Evolutionary conservation across 2,888 invertebrate genomes (phyloP).

Genomic region (Caenorhabditis sp.): DNA sequence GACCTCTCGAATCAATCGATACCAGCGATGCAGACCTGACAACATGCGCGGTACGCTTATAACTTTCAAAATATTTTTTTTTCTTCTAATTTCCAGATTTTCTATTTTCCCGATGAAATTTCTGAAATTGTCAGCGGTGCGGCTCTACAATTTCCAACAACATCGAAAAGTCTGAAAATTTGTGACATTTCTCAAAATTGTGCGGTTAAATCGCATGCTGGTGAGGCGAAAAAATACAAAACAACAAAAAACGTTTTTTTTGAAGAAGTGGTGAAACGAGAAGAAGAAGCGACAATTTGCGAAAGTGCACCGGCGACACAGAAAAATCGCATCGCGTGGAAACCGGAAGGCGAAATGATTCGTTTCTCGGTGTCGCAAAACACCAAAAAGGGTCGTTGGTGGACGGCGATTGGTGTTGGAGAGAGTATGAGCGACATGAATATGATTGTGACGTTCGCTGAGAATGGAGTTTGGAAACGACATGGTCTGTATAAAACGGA

Average conservation of each 20-base stretch:
- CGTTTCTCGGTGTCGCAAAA: slow-evolving; percentile 38
- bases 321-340: slow-evolving; percentile 34
- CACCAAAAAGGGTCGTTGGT: slow-evolving; percentile 55
- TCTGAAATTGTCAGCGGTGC: slow-evolving; percentile 33
- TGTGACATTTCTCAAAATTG: slow-evolving; percentile 44
- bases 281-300: slow-evolving; percentile 28
- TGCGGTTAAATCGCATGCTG: slow-evolving; percentile 26
- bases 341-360: slow-evolving; percentile 21
- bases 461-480: slow-evolving; percentile 44
- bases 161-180: slow-evolving; percentile 26
- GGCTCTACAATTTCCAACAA: slow-evolving; percentile 23
- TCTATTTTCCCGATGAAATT: slow-evolving; percentile 30
- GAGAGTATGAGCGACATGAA: slow-evolving; percentile 45
- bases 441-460: slow-evolving; percentile 49
- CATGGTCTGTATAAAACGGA: slow-evolving; percentile 41
- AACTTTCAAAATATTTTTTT: background rate
- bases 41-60: slow-evolving; percentile 24
- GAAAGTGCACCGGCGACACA: slow-evolving; percentile 12
- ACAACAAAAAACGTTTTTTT: background rate
- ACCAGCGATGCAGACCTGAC: slow-evolving; percentile 32
- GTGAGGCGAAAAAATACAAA: background rate
- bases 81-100: slow-evolving; percentile 31
- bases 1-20: slow-evolving; percentile 31
- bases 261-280: slow-evolving; percentile 29
- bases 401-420: slow-evolving; percentile 54